phyloP scores from a whole-genome alignment of 2,888 invertebrate genomes.

The Stenolophus ochropezus region DNA sequence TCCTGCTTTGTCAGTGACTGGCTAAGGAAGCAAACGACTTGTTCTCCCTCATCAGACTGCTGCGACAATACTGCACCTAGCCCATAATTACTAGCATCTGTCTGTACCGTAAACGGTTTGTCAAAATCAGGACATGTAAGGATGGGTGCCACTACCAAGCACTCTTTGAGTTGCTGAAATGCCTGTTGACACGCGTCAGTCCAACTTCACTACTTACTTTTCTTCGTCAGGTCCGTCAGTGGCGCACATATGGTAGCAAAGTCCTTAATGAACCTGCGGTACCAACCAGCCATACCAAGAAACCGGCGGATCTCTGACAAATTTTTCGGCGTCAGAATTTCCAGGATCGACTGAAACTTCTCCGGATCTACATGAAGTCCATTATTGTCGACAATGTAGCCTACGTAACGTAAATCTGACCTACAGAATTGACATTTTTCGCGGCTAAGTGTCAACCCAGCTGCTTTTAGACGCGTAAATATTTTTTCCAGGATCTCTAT shows the following conservation, averaged over 20 bases:
- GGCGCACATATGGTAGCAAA: conserved; percentile 52
- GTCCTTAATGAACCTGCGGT: conserved; percentile 60
- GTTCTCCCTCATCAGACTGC: background rate
- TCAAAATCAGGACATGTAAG: conserved; percentile 61
- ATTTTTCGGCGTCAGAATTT: conserved; percentile 55
- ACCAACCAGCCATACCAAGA: conserved; percentile 61
- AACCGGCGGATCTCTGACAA: conserved; percentile 59
- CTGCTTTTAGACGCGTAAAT: conserved; percentile 62
- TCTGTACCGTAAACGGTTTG: conserved; percentile 50
- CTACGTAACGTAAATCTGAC: conserved; percentile 64
- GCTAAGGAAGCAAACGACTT: conserved; percentile 54
- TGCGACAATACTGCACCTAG: conserved; percentile 60
- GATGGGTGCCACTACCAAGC: conserved; percentile 57
- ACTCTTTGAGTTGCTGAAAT: conserved; percentile 48
- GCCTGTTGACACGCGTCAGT: conserved; percentile 39
- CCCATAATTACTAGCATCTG: conserved; percentile 58
- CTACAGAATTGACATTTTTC: conserved; percentile 66
- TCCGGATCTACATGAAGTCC: conserved; percentile 62
- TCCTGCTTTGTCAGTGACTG: conserved; percentile 51
- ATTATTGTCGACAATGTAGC: conserved; percentile 64
- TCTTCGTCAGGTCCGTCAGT: background rate
- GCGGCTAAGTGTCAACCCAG: conserved; percentile 62
- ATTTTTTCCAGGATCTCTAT: conserved; percentile 62
- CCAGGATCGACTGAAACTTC: conserved; percentile 59
- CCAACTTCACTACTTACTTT: conserved; percentile 36